A percentile compares a stretch with the other conserved stretches of the same genome.
Conservation (phyloP, 2,113 vertebrate species). For the Trinectes maculatus region DNA sequence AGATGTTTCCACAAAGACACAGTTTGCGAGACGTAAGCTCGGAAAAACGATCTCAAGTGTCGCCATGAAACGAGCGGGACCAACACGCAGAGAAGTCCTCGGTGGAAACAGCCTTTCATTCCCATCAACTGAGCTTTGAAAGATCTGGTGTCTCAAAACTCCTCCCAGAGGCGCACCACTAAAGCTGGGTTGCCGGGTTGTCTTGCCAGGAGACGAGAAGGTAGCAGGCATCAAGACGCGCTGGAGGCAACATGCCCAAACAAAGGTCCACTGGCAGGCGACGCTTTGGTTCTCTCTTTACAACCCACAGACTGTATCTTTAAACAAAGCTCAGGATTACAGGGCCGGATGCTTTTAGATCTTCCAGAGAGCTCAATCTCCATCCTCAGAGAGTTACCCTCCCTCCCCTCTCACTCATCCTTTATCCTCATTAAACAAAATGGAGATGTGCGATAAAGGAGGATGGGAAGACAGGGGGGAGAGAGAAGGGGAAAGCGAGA, state of each 20-base stretch:
- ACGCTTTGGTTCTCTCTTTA: conserved; percentile 55
- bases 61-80: conserved; percentile 22
- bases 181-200: conserved; percentile 29
- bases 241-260: conserved; percentile 53
- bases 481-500: conserved; percentile 31
- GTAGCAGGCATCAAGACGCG: conserved; percentile 25
- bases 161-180: conserved; percentile 29
- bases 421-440: conserved; percentile 69
- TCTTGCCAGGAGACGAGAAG: conserved; percentile 42
- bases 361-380: conserved; percentile 52
- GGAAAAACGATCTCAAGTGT: conserved; percentile 26
- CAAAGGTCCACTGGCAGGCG: conserved; percentile 54
- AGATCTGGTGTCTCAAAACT: conserved; percentile 39
- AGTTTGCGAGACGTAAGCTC: conserved; percentile 1
- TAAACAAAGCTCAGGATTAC: conserved; percentile 79
- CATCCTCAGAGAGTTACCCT: conserved; percentile 57
- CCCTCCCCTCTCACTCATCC: conserved; percentile 58
- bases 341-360: conserved; percentile 68
- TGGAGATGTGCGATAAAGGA: conserved; percentile 69
- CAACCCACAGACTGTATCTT: conserved; percentile 67
- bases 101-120: conserved; percentile 15
- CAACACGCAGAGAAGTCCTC: conserved; percentile 14
- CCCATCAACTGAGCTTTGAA: conserved; percentile 19
- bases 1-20: conserved; percentile 32
- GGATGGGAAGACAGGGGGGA: neutral